These are phyloP conservation scores for Diglossa brunneiventris DNA, from an alignment of 2,113 vertebrate species.

Conservation along the genomic window DNA sequence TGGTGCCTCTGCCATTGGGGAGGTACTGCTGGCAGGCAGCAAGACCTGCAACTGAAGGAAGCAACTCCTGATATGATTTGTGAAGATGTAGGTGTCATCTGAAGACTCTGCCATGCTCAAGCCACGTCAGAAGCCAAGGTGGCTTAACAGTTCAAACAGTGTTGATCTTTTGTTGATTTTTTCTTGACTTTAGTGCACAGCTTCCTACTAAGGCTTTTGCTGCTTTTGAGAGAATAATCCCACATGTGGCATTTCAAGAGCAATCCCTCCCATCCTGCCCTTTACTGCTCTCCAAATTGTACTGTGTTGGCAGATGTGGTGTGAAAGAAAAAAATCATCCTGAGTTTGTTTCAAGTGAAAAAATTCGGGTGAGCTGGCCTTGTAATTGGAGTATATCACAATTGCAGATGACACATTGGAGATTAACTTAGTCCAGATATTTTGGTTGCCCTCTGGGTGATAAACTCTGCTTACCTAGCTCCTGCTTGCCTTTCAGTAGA, in stretches of 20 bases:
- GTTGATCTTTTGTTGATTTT: not conserved
- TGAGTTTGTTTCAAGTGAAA: no score
- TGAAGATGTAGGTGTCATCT: not conserved
- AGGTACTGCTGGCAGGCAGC: not conserved
- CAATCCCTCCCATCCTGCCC: not conserved
- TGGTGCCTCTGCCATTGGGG: not conserved
- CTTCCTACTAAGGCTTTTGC: not conserved
- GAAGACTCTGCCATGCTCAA: not conserved
- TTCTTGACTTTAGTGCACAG: not conserved
- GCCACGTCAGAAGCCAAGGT: not conserved
- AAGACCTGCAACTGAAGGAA: not conserved
- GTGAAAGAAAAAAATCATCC: not conserved
- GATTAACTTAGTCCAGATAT: not conserved
- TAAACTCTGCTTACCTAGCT: not conserved
- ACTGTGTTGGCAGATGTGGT: not conserved
- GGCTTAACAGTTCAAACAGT: not conserved
- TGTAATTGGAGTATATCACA: no score
- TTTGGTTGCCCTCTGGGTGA: not conserved
- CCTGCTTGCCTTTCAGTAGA: not conserved
- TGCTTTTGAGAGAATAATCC: not conserved
- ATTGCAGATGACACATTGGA: fast-evolving
- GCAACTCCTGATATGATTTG: not conserved
- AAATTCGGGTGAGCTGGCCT: no score
- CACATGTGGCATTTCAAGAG: not conserved
- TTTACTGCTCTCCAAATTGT: not conserved